phyloP scores from a whole-genome alignment of 2,797 vertebrate species.

The Oryzias sinensis region DNA sequence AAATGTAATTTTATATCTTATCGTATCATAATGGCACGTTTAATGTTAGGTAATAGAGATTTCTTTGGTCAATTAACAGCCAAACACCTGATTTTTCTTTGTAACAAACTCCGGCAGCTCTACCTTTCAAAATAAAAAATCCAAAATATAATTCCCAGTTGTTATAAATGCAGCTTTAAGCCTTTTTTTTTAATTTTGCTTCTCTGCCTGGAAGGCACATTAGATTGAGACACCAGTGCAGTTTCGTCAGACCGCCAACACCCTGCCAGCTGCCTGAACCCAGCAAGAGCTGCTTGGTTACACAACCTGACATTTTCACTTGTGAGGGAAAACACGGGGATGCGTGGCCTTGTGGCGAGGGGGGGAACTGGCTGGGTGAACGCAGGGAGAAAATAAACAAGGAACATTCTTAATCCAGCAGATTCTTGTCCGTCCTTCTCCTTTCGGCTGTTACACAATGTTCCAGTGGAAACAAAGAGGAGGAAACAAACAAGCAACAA shows the following conservation, averaged over 20 bases:
- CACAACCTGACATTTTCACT: conserved; percentile 21
- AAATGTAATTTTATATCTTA: background rate
- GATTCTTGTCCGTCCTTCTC: conserved; percentile 21
- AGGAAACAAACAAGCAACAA: conserved; percentile 64
- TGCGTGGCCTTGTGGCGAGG: background rate
- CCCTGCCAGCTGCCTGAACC: conserved; percentile 6
- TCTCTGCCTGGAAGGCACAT: background rate
- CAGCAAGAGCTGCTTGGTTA: background rate
- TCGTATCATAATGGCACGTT: too few relatives aligned
- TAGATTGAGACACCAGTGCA: conserved; percentile 5
- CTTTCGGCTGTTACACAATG: conserved; percentile 57
- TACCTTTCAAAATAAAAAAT: too few relatives aligned
- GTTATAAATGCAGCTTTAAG: conserved; percentile 9
- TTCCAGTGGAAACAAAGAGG: conserved; percentile 57
- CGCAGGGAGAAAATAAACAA: conserved; percentile 14
- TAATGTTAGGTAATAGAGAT: too few relatives aligned
- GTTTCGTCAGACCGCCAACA: conserved; percentile 8
- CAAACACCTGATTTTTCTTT: too few relatives aligned
- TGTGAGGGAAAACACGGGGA: conserved; percentile 37
- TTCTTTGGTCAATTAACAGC: too few relatives aligned
- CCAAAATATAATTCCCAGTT: too few relatives aligned
- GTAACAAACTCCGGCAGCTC: too few relatives aligned
- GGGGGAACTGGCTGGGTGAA: conserved; percentile 12
- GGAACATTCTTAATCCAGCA: conserved; percentile 9
- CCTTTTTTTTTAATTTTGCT: conserved; percentile 6